Base-by-base conservation (phyloP, 2,797 vertebrate genomes). In the Synaphobranchus kaupii region DNA sequence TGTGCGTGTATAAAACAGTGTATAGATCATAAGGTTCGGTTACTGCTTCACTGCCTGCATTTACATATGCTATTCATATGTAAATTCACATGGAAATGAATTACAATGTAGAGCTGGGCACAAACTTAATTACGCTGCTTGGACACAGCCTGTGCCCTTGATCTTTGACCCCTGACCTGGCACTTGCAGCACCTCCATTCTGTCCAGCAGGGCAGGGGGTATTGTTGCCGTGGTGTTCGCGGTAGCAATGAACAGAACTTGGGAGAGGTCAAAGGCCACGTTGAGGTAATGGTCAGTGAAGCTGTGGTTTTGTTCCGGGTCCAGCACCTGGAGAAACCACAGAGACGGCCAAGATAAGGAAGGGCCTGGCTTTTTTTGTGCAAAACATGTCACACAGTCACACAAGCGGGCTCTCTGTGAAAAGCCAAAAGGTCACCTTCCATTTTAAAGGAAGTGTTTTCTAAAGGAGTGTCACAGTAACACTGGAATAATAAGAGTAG, bases 241-340 rank as follows among this genome's bases (percentile, higher is more conserved):
- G 0, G 98, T 99, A 84, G 98, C 98, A 52, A 99, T 99, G 86
- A 99, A 99, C 82, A 99, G 97, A 84, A 99, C 99, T 95, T 99
- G 99, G 71, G 98, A 99, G 89, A 99, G 97, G 94, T 99, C 98
- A 90, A 99, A 99, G 89, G 98, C 95, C 87, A 99, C 98, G 0
- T 99, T 99, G 44, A 99, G 96, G 92, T 99, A 99, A 93, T 99
- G 98, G 90, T 99, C 98, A 0, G 98, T 99, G 94, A 99, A 99
- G 94, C 97, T 97, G 94, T 99, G 98, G 92, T 99, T 99, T 93
- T 99, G 99, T 90, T 99, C 99, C 0, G 98, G 98, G 93, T 99
- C 99, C 92, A 99, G 91, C 71, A 99, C 98, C 98, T 99, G 83
- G 28, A 4, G 90, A 58, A 84, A 87, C 66, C 10, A 85, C 6